Evolutionary conservation across 2,797 vertebrate species (phyloP), one percentile per base, ranked within the genome.

Genomic region (Threskiornis aethiopicus): DNA sequence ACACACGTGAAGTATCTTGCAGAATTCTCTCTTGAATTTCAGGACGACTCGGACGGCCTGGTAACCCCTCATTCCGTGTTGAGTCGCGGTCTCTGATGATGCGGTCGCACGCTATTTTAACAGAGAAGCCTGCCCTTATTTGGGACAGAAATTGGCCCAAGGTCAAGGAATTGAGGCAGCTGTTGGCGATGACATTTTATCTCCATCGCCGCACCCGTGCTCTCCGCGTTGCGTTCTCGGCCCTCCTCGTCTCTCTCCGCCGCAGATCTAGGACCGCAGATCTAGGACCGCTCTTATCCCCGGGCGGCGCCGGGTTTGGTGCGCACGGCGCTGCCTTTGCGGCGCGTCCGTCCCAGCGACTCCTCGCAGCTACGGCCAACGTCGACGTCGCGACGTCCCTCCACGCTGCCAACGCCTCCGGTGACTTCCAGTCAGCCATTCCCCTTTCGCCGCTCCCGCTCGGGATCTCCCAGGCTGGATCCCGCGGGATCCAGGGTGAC

Each of bases 321-420:
- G 11, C 4, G 2, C 1, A 7, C 4, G 19, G 28, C 1, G 33
- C 6, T 58, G 5, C 21, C 44, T 33, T 51, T 2, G 1, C 37
- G 17, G 31, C 33, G 11, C 4, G 1, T 4, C 3, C 2, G 6
- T 5, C 44, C 51, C 26, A 7, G 18, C 3, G 0, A 16, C 73
- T 54, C 29, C 35, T 13, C 3, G 16, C 64, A 25, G 6, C n/a
- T 1, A 6, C 1, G 25, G 35, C 28, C 39, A 4, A 6, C 61
- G 4, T 28, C 39, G 29, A 21, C 1, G 5, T 7, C 77, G 33
- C 8, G 24, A 58, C 18, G 0, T 26, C 17, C 21, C 17, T 28
- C 42, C 5, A 7, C 52, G 35, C 41, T 31, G 16, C 39, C 6
- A 2, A 18, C 2, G 16, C 39, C 39, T 39, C n/a, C 19, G 2